These are phyloP conservation scores for Meteorus sp. DNA, from an alignment of 1,140 invertebrate species.

Conservation along the genomic window DNA sequence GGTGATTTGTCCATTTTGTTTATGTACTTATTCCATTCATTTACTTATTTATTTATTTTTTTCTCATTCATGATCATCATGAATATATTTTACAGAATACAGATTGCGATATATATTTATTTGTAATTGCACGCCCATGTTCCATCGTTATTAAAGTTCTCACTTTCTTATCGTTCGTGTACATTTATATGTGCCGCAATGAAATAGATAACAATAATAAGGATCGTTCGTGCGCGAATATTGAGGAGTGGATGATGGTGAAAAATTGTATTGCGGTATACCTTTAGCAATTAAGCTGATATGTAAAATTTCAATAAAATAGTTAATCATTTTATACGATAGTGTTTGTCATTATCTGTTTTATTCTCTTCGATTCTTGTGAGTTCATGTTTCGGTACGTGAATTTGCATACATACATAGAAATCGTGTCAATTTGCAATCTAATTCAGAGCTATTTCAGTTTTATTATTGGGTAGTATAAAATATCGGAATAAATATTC, in stretches of 20 bases:
- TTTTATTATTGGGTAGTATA: too few relatives aligned
- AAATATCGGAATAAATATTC: too few relatives aligned
- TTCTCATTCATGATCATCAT: not conserved
- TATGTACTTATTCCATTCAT: not conserved
- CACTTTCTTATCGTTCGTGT: not conserved
- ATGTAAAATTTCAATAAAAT: too few relatives aligned
- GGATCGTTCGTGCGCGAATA: constrained; percentile 4
- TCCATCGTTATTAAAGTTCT: not conserved
- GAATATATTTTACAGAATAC: too few relatives aligned
- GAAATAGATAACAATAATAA: constrained; percentile 9
- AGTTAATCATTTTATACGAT: too few relatives aligned
- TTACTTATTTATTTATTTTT: too few relatives aligned
- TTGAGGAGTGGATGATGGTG: not conserved
- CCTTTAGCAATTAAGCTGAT: not conserved
- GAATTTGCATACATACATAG: too few relatives aligned
- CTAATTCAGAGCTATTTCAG: too few relatives aligned
- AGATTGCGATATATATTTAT: not conserved
- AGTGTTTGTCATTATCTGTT: too few relatives aligned
- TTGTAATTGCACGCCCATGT: not conserved
- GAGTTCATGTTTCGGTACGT: too few relatives aligned
- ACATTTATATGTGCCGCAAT: constrained; percentile 1
- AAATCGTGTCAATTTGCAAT: too few relatives aligned
- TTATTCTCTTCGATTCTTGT: not conserved
- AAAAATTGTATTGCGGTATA: not conserved
- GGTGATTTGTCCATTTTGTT: not conserved